Evolutionary conservation across 2,797 vertebrate species (phyloP), one percentile per base, ranked within the genome.

Genomic region (Cyprinodon diabolis): DNA sequence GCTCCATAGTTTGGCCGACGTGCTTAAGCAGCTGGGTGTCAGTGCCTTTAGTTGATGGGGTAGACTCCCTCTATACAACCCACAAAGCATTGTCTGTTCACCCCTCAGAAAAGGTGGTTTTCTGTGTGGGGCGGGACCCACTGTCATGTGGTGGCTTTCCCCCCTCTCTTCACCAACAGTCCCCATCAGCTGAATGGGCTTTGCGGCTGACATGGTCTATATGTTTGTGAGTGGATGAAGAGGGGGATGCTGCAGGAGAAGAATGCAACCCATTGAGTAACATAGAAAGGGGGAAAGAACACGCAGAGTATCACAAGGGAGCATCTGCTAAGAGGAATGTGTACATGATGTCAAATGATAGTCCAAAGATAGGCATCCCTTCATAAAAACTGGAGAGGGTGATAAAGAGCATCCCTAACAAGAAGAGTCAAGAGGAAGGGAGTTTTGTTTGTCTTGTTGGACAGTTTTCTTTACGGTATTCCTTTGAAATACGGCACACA

Each of bases 11-110:
- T 92, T 93, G 90, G 92, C 84, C 77, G 92, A 95, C 93, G 88
- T 87, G 93, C 92, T 94, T 91, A 94, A 95, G 94, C 95, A 95
- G 95, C 94, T 95, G 94, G 95, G 91, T 83, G 89, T 95, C 93
- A 94, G 86, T 90, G 86, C 84, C 86, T 91, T 94, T 93, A 94
- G 95, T 93, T 87, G 93, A 89, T 90, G 76, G 92, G 93, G 90
- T 91, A 93, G 91, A 89, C 91, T 91, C 93, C 93, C 91, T 88
- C 90, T 87, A 87, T 89, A 93, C 78, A 72, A 77, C 77, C 86
- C 88, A 94, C 94, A 94, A 95, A 93, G 93, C 92, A 95, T 94
- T 95, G 93, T 95, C 93, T 95, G 94, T 95, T 72, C 87, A 75
- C 82, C 89, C 74, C 62, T 77, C 15, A 78, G 77, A 90, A 92